Percentiles rank a stretch among this genome's conserved stretches.
These are phyloP conservation scores for Pogonocichla stellata DNA, from an alignment of 2,113 vertebrate genomes.

Conservation along the genomic window DNA sequence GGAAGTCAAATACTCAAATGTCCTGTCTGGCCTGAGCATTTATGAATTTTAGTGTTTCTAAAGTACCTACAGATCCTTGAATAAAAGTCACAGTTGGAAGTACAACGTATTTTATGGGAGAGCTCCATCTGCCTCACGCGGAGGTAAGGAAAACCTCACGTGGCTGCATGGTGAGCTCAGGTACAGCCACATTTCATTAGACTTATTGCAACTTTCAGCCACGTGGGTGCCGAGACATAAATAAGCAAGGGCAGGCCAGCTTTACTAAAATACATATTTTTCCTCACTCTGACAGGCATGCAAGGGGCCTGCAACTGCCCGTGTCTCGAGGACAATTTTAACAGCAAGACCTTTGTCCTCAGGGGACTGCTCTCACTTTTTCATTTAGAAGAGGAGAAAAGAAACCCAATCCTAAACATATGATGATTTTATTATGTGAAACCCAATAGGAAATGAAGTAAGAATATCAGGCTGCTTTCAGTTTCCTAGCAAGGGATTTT, in stretches of 20 bases:
- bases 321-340: slow-evolving; percentile 49
- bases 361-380: slow-evolving; percentile 50
- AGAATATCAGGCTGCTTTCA: slow-evolving; percentile 63
- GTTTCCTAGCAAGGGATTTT: slow-evolving; percentile 37
- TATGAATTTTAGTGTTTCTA: background rate
- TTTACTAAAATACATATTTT: slow-evolving; percentile 28
- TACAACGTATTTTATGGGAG: background rate
- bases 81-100: background rate
- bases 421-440: slow-evolving; percentile 76
- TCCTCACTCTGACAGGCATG: background rate
- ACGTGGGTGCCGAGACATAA: background rate
- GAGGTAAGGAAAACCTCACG: background rate
- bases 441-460: slow-evolving; percentile 77
- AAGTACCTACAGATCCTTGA: background rate
- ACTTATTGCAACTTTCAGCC: background rate
- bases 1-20: background rate
- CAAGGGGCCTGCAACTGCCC: background rate
- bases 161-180: background rate
- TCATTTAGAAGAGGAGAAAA: slow-evolving; percentile 55
- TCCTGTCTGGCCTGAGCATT: background rate
- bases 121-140: fast-evolving
- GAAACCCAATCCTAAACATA: slow-evolving; percentile 54
- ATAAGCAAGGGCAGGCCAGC: background rate
- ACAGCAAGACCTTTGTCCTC: slow-evolving; percentile 61
- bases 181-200: background rate